Base-by-base conservation (phyloP, 2,888 invertebrate species). In the Andrena dorsata region DNA sequence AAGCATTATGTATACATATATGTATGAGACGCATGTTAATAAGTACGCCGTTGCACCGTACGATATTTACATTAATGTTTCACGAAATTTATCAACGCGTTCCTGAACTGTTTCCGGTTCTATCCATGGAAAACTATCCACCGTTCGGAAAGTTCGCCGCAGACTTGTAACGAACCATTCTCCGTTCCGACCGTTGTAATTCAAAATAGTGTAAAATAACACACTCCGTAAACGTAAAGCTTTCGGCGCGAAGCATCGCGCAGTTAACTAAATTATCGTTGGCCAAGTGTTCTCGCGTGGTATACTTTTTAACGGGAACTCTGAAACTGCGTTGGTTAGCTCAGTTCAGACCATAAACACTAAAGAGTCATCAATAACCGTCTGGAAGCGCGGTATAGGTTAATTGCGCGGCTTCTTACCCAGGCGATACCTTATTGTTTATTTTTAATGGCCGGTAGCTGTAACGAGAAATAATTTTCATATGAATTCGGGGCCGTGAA, bases 241-340 rank as follows among this genome's bases (percentile, higher is more conserved):
- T 23, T 41, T 23, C 30, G 23, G 35, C 16, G 58, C 6, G 51
- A 60, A 66, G 41, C 47, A 23, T 35, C 65, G 26, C 26, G 20
- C 35, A 10, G 75, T 82, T 85, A 84, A 86, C 80, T 86, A 78
- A 82, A 84, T 78, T 82, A 82, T 84, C 82, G 74, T 86, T 86
- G 84, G 56, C 26, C 58, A 47, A 26, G 60, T 51, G 53, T 28
- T 65, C 64, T 53, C 49, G 60, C 47, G 10, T 23, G 65, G 35
- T 35, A 32, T 60, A 20, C 28, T 73, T 80, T 72, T 77, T n/a
- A 35, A 69, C 32, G 4, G 63, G 32, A 41, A 3, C 13, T 3
- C 32, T 16, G 32, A 60, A 76, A 49, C 51, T 41, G 13, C 10
- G 20, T 16, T 56, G 56, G 47, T 74, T 58, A 47, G 8, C 6